A percentile compares a stretch with the other conserved stretches of the same genome.
These are phyloP conservation scores for Nasalis larvatus DNA, from an alignment of 2,113 vertebrate genomes.

Conservation along the genomic window DNA sequence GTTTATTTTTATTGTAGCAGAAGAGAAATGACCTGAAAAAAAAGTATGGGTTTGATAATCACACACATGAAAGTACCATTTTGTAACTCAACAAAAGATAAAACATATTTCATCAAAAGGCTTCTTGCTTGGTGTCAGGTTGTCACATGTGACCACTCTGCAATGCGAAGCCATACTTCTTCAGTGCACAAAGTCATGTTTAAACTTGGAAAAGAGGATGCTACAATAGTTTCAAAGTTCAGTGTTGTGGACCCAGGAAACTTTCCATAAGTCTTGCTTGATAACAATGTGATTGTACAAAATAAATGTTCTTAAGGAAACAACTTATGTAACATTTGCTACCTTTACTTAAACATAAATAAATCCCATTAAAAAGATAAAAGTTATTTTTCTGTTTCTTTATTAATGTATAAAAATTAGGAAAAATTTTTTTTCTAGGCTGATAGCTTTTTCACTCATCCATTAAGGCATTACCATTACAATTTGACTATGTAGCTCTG, in stretches of 20 bases:
- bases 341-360: constrained; percentile 69
- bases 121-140: not conserved
- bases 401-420: not conserved
- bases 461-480: not conserved
- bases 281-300: constrained; percentile 39
- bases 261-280: constrained; percentile 35
- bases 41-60: constrained; percentile 27
- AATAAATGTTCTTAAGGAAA: constrained; percentile 57
- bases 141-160: not conserved
- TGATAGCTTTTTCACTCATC: not conserved
- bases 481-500: not conserved
- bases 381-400: constrained; percentile 38
- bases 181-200: not conserved
- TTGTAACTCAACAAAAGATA: constrained; percentile 52
- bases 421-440: not conserved
- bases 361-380: constrained; percentile 57
- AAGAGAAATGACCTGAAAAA: constrained; percentile 43
- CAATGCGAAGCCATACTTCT: not conserved
- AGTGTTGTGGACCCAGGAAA: not conserved
- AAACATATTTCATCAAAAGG: constrained; percentile 14
- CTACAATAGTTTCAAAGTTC: not conserved
- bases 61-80: constrained; percentile 23
- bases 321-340: constrained; percentile 59
- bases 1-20: constrained; percentile 31
- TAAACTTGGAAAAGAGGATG: not conserved